A percentile compares a stretch with the other conserved stretches of the same genome.
These are phyloP conservation scores for Lasioglossum calceatum DNA, from an alignment of 2,888 invertebrate species.

Conservation along the genomic window DNA sequence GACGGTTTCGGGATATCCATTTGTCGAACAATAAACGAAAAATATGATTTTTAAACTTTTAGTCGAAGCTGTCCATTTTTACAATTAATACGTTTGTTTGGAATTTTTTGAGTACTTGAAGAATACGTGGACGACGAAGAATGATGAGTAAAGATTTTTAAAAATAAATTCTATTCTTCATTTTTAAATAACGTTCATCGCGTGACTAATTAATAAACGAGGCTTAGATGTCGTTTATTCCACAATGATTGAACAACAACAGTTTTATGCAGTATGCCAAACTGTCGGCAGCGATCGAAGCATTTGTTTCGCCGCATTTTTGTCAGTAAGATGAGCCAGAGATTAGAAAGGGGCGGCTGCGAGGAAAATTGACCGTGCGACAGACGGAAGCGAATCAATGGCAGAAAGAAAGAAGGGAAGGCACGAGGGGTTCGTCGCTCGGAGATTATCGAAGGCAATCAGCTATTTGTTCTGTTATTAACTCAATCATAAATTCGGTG, in stretches of 20 bases:
- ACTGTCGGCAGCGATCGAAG: not conserved
- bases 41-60: not conserved
- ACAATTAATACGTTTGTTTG: no score
- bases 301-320: not conserved
- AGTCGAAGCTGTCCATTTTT: not conserved
- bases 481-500: conserved; percentile 68
- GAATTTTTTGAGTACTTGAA: not conserved
- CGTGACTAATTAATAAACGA: not conserved
- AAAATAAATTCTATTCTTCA: not conserved
- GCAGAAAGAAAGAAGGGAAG: conserved; percentile 12
- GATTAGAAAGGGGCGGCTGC: conserved; percentile 15
- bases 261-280: not conserved
- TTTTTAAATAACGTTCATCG: not conserved
- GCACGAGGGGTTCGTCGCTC: conserved; percentile 25
- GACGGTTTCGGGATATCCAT: conserved; percentile 64
- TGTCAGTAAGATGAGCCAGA: not conserved
- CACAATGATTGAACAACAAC: no score
- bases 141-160: not conserved
- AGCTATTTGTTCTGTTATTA: conserved; percentile 66
- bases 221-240: not conserved
- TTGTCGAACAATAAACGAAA: conserved; percentile 17
- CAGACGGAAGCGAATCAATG: conserved; percentile 20
- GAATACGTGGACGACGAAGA: not conserved
- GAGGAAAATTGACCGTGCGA: conserved; percentile 8
- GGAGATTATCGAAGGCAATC: conserved; percentile 55